A percentile compares a stretch with the other conserved stretches of the same genome.
These are phyloP conservation scores for Uria aalge DNA, from an alignment of 2,113 vertebrate genomes.

Conservation along the genomic window DNA sequence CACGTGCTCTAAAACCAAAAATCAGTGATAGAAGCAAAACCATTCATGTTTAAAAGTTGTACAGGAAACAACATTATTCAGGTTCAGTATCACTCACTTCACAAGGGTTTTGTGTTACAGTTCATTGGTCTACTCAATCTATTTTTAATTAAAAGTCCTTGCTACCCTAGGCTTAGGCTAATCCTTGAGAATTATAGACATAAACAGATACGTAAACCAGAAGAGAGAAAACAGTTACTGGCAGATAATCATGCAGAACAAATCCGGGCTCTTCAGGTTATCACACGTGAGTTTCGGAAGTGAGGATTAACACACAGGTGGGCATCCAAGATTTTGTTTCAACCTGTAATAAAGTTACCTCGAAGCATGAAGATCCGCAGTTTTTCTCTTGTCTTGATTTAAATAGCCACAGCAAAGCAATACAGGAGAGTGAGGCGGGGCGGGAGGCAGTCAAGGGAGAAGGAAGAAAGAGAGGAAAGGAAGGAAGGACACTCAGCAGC, in stretches of 20 bases:
- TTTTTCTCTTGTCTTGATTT: neutral
- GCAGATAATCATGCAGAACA: neutral
- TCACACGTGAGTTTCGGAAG: neutral
- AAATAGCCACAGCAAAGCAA: neutral
- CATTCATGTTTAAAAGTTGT: neutral
- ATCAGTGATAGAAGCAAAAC: neutral
- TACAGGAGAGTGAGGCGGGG: neutral
- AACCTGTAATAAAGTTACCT: neutral
- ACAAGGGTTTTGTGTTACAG: slow-evolving; percentile 16
- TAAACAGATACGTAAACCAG: neutral
- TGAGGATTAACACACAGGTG: neutral
- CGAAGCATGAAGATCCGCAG: neutral
- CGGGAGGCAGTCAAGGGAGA: neutral
- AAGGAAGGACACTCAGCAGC: neutral
- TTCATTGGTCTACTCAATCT: slow-evolving; percentile 34
- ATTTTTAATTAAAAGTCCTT: slow-evolving; percentile 72
- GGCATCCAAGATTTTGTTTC: neutral
- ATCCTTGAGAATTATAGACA: slow-evolving; percentile 51
- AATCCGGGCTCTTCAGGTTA: neutral
- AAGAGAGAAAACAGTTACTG: slow-evolving; percentile 27
- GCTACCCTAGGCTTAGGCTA: slow-evolving; percentile 39
- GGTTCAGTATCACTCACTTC: neutral
- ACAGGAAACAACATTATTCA: neutral
- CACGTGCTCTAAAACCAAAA: neutral
- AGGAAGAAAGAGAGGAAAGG: neutral